A percentile compares a stretch with the other conserved stretches of the same genome.
phyloP scores from a whole-genome alignment of 2,888 invertebrate species.

The Cactoblastis cactorum region DNA sequence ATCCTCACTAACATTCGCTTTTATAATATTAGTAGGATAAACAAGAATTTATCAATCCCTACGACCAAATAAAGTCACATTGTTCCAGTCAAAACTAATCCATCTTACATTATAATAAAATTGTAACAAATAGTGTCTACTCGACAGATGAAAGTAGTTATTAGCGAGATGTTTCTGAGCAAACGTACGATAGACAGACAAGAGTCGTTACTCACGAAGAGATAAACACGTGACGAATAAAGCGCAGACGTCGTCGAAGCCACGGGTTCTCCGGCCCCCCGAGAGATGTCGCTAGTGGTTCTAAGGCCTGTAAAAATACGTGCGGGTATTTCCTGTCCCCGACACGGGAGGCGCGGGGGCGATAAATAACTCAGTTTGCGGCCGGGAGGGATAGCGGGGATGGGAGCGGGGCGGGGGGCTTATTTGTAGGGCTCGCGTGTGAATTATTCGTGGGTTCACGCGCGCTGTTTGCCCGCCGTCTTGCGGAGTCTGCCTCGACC shows the following conservation, averaged over 20 bases:
- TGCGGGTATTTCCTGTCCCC: slow-evolving; percentile 73
- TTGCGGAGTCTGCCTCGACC: slow-evolving; percentile 61
- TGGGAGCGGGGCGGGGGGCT: slow-evolving; percentile 37
- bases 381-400: slow-evolving; percentile 30
- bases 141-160: neutral
- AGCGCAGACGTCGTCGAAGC: slow-evolving; percentile 19
- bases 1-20: no score
- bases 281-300: slow-evolving; percentile 61
- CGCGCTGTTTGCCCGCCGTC: slow-evolving; percentile 71
- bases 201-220: slow-evolving; percentile 18
- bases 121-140: neutral
- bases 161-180: neutral
- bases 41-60: no score
- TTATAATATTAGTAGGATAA: no score
- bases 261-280: slow-evolving; percentile 39
- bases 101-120: no score
- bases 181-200: slow-evolving; percentile 16
- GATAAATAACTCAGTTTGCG: slow-evolving; percentile 78
- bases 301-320: slow-evolving; percentile 70
- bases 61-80: no score
- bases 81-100: no score
- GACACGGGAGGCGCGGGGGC: slow-evolving; percentile 50
- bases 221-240: slow-evolving; percentile 14
- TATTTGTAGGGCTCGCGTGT: slow-evolving; percentile 79
- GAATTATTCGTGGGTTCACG: slow-evolving; percentile 79